phyloP scores from a whole-genome alignment of 2,797 vertebrate species.

The Melanotaenia pygmaea region DNA sequence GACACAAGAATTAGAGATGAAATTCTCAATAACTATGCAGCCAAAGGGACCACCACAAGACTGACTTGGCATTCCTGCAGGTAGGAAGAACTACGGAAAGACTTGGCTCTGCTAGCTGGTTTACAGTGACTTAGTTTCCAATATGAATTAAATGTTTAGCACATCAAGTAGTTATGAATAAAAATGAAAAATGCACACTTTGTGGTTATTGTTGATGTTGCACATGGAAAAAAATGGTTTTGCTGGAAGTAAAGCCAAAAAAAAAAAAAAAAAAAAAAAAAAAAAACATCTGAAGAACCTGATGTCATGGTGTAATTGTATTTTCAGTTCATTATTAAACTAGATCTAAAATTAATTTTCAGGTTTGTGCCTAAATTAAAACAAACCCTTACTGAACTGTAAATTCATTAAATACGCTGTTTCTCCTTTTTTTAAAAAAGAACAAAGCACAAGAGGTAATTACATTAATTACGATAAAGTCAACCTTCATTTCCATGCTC shows the following conservation, averaged over 20 bases:
- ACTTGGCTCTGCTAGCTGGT: background rate
- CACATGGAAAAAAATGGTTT: background rate
- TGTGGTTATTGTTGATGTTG: background rate
- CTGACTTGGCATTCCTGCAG: background rate
- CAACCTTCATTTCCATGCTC: slow-evolving; percentile 2
- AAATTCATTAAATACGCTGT: background rate
- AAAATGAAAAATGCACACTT: background rate
- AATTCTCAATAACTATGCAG: background rate
- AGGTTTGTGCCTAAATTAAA: background rate
- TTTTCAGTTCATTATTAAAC: background rate
- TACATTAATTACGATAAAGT: background rate
- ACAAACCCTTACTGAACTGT: background rate
- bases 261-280: background rate
- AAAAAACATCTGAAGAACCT: background rate
- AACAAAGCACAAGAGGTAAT: slow-evolving; percentile 1
- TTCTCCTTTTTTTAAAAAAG: background rate
- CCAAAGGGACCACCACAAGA: background rate
- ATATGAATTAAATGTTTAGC: background rate
- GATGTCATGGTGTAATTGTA: background rate
- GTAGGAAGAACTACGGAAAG: no score
- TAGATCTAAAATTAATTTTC: background rate
- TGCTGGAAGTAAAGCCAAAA: background rate
- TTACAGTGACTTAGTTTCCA: background rate
- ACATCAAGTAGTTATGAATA: background rate
- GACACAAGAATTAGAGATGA: background rate